Base-by-base conservation (phyloP, 2,888 invertebrate species). In the Sinohyriopsis cumingii region DNA sequence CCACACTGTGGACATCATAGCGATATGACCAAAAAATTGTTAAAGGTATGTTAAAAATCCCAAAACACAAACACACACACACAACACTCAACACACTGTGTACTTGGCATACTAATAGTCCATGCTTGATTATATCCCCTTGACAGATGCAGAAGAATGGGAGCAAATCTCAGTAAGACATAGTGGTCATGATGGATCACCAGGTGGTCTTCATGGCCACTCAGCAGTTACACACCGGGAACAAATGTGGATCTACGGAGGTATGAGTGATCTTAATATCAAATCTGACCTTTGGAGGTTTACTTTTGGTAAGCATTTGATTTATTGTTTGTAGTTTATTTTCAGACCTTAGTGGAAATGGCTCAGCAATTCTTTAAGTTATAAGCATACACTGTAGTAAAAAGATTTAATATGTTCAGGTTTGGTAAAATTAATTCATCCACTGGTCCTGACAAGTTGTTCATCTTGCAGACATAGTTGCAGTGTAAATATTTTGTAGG, bases 181-280 rank as follows among this genome's bases (percentile, higher is more conserved):
- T 57, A 69, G 71, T 91, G 63, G 90, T 89, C 33, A 90, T 85
- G 87, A 91, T 87, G 63, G 28, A 9, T 84, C 91, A 84, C 94
- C 94, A 3, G 93, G 94, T 65, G 93, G 94, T 57, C 92, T 96
- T 19, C 95, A 96, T 91, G 94, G 95, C 83, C 96, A 96, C 91
- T 94, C 95, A 0, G 95, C 95, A 4, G 94, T 95, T 62, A 91
- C 95, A 75, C 94, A 95, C 90, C 94, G 93, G 82, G 93, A 93
- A 79, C 92, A 93, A 5, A 94, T 96, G 92, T 96, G 95, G 93
- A 93, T 96, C 86, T 96, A 95, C 90, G 96, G 95, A 24, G 96
- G 96, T 0, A 95, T 95, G 94, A 94, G 94, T 76, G 95, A 96
- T 91, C 92, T 96, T 71, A 93, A 94, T 79, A 94, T 93, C 82